A percentile compares a stretch with the other conserved stretches of the same genome.
Evolutionary conservation across 2,888 invertebrate species (phyloP).

Genomic region (Alcis repandata): DNA sequence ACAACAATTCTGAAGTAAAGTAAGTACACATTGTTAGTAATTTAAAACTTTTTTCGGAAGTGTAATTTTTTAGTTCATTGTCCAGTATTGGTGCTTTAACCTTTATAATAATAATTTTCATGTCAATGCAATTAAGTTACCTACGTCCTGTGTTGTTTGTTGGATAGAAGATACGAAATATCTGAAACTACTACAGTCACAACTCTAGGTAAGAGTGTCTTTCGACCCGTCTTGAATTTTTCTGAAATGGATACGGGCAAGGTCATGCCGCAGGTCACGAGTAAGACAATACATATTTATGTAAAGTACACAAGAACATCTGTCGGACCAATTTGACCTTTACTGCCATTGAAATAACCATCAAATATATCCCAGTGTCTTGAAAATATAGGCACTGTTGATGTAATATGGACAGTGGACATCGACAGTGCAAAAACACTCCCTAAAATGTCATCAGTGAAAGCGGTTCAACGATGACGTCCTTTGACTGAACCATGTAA

Average conservation of each 20-base stretch:
- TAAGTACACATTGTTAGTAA: too few species aligned
- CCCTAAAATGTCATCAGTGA: slow-evolving; percentile 30
- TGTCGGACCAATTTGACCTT: background rate
- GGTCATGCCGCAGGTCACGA: background rate
- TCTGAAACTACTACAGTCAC: too few species aligned
- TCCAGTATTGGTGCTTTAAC: too few species aligned
- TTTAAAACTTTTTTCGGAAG: too few species aligned
- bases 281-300: background rate
- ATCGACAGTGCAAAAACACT: slow-evolving; percentile 9
- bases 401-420: slow-evolving; percentile 3
- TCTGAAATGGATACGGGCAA: background rate
- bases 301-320: background rate
- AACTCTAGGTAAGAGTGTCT: too few species aligned
- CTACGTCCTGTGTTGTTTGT: too few species aligned
- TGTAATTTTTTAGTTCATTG: too few species aligned
- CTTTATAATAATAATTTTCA: too few species aligned
- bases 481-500: background rate
- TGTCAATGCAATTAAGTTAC: too few species aligned
- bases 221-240: background rate
- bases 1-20: too few species aligned
- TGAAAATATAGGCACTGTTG: background rate
- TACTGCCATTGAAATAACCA: background rate
- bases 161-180: too few species aligned
- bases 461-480: slow-evolving; percentile 26
- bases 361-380: background rate